These are phyloP conservation scores for human DNA, from an alignment of 2,113 vertebrate species.

Conservation along the genomic window GRCh38 chr1:51618501-51619000, in stretches of 20 bases:
- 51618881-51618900: slow-evolving; percentile 26
- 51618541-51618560: slow-evolving; percentile 19
- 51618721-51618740: slow-evolving; percentile 13
- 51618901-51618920: slow-evolving; percentile 43
- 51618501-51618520: slow-evolving; percentile 13
- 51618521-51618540: not conserved
- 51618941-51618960: slow-evolving; percentile 5
- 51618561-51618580: not conserved
- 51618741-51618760: slow-evolving; percentile 36
- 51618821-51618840: slow-evolving; percentile 3
- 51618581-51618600: slow-evolving; percentile 16
- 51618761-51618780: slow-evolving; percentile 52
- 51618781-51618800: slow-evolving; percentile 59
- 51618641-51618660: not conserved
- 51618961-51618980: not conserved
- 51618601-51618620: not conserved
- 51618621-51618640: not conserved
- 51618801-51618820: slow-evolving; percentile 41
- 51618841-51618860: slow-evolving; percentile 21
- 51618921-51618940: not conserved
- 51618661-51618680: not conserved
- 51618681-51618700: not conserved
- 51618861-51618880: slow-evolving; percentile 20
- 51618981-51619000: slow-evolving; percentile 43
- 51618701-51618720: slow-evolving; percentile 36